A percentile compares a stretch with the other conserved stretches of the same genome.
Conservation (phyloP, 2,888 invertebrate species). For the Eudasyphora cyanicolor region DNA sequence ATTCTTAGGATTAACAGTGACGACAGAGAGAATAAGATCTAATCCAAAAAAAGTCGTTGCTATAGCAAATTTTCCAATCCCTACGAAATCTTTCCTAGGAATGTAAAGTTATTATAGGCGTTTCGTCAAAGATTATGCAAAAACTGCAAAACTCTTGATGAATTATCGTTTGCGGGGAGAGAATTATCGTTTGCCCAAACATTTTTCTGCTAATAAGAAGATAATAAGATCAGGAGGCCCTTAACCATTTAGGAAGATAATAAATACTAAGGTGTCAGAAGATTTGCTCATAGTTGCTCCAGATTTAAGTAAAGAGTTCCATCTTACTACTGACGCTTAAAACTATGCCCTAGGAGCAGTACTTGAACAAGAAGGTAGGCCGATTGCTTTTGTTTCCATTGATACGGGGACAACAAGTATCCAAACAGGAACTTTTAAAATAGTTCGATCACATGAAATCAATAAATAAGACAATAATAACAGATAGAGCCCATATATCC, state of each 20-base stretch:
- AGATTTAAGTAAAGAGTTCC: slow-evolving; percentile 32
- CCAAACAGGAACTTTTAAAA: too few species aligned
- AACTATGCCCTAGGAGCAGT: slow-evolving; percentile 36
- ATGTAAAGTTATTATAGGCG: slow-evolving; percentile 28
- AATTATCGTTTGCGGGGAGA: slow-evolving; percentile 28
- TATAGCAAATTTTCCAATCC: slow-evolving; percentile 24
- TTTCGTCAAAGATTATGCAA: slow-evolving; percentile 32
- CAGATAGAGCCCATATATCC: too few species aligned
- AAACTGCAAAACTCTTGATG: slow-evolving; percentile 27
- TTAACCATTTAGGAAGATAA: slow-evolving; percentile 42
- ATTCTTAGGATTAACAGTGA: slow-evolving; percentile 30
- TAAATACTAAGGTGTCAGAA: slow-evolving; percentile 19
- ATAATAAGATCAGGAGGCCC: slow-evolving; percentile 32
- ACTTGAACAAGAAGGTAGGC: neutral
- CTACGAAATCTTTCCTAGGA: slow-evolving; percentile 29
- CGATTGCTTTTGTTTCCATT: too few species aligned
- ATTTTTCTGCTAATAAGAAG: slow-evolving; percentile 14
- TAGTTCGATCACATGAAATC: too few species aligned
- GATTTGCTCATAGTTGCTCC: slow-evolving; percentile 19
- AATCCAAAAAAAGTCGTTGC: slow-evolving; percentile 29
- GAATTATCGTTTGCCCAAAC: slow-evolving; percentile 12
- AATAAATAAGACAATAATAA: too few species aligned
- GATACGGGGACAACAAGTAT: too few species aligned
- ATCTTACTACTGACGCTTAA: slow-evolving; percentile 48
- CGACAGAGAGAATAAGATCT: slow-evolving; percentile 25